Conservation (phyloP, 2,113 vertebrate species). For the Catharus fuscescens region DNA sequence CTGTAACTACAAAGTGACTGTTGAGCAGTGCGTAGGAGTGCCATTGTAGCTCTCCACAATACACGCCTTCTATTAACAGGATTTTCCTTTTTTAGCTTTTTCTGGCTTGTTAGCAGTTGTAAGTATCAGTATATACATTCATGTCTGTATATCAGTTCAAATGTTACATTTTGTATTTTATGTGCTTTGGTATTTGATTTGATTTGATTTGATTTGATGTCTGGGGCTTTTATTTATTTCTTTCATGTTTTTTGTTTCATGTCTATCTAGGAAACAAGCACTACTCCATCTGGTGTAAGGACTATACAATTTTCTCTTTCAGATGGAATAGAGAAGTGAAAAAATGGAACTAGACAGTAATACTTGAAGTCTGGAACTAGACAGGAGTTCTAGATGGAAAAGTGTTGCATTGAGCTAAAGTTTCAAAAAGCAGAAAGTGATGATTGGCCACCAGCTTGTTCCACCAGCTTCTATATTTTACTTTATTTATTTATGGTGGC, state of each 20-base stretch:
- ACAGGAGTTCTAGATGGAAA: background rate
- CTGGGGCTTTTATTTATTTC: background rate
- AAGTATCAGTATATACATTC: background rate
- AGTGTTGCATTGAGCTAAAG: background rate
- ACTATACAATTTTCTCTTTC: background rate
- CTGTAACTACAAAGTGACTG: background rate
- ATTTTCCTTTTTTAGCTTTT: background rate
- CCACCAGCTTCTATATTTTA: background rate
- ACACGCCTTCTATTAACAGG: background rate
- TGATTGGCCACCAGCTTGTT: background rate
- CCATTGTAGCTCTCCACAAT: background rate
- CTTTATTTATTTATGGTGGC: background rate
- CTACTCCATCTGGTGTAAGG: background rate
- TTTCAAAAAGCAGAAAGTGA: background rate
- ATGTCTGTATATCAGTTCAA: background rate
- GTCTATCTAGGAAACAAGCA: background rate
- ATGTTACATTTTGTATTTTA: background rate
- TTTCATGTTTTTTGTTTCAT: background rate
- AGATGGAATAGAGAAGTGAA: background rate
- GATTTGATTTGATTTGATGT: background rate
- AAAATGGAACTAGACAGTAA: background rate
- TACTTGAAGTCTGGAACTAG: background rate
- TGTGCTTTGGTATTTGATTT: background rate
- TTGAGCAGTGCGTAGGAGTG: background rate
- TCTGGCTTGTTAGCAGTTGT: background rate